phyloP scores from a whole-genome alignment of 92 coral and sea anemone genomes.

The Epizoanthus rinbou region DNA sequence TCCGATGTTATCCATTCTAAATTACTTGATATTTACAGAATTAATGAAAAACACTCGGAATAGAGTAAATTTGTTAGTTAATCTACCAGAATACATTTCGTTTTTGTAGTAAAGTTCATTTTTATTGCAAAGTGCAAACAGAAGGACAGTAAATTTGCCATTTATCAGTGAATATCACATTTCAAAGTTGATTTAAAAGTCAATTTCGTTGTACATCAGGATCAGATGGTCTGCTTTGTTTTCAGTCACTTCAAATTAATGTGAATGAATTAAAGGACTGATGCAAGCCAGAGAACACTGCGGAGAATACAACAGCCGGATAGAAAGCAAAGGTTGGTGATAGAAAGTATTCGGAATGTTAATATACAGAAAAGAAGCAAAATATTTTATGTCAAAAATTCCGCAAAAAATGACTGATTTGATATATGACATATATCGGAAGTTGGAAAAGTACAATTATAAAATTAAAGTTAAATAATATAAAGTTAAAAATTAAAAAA shows the following conservation, averaged over 20 bases:
- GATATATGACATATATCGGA: too few species aligned
- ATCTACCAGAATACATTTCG: neutral
- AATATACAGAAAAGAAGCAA: too few species aligned
- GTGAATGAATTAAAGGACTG: neutral
- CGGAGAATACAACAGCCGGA: neutral
- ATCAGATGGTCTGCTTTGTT: conserved; percentile 1
- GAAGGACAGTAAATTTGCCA: neutral
- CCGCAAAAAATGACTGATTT: too few species aligned
- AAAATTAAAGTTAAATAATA: too few species aligned
- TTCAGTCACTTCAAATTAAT: neutral
- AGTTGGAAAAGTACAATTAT: too few species aligned
- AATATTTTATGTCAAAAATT: too few species aligned
- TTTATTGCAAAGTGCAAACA: conserved; percentile 11
- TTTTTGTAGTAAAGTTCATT: neutral
- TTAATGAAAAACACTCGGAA: conserved; percentile 10
- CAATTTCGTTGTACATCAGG: neutral
- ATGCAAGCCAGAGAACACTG: too few species aligned
- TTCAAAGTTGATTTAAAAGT: conserved; percentile 17
- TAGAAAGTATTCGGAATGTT: too few species aligned
- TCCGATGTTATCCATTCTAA: conserved; percentile 34
- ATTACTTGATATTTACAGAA: conserved; percentile 22
- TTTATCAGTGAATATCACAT: conserved; percentile 24
- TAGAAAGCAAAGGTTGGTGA: too few species aligned
- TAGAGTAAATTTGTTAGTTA: neutral
- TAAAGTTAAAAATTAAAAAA: too few species aligned